These are phyloP conservation scores for Caretta caretta DNA, from an alignment of 2,113 vertebrate species.

Conservation along the genomic window DNA sequence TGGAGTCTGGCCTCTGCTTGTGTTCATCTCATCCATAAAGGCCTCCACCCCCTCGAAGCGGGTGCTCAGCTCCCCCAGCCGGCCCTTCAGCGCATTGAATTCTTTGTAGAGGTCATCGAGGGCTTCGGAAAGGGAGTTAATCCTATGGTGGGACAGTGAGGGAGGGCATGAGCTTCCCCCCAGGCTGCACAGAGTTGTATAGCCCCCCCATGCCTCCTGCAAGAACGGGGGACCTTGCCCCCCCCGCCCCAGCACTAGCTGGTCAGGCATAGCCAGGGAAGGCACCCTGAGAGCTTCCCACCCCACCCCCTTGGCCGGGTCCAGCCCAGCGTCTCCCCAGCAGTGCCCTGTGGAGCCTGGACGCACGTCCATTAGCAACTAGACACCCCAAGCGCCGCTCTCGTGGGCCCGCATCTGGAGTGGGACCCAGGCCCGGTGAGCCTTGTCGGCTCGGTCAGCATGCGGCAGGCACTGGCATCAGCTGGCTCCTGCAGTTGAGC, in stretches of 20 bases:
- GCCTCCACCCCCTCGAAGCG: constrained; percentile 82
- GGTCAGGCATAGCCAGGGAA: not conserved
- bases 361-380: not conserved
- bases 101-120: constrained; percentile 85
- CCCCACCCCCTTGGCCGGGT: too few relatives aligned
- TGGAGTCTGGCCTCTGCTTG: constrained; percentile 39
- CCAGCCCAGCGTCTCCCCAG: fast-evolving
- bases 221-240: not conserved
- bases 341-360: not conserved
- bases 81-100: constrained; percentile 85
- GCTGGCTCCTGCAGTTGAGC: fast-evolving
- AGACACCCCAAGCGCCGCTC: not conserved
- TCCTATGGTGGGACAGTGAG: constrained; percentile 65
- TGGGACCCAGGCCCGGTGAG: not conserved
- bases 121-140: constrained; percentile 84
- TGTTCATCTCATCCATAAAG: constrained; percentile 80
- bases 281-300: not conserved
- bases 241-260: not conserved
- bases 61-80: constrained; percentile 78
- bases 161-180: not conserved
- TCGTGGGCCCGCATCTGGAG: not conserved
- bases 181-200: not conserved
- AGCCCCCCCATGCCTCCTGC: too few relatives aligned
- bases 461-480: not conserved
- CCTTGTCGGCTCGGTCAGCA: not conserved